Evolutionary conservation across 2,797 vertebrate genomes (phyloP).

Genomic region (Alectoris magna): DNA sequence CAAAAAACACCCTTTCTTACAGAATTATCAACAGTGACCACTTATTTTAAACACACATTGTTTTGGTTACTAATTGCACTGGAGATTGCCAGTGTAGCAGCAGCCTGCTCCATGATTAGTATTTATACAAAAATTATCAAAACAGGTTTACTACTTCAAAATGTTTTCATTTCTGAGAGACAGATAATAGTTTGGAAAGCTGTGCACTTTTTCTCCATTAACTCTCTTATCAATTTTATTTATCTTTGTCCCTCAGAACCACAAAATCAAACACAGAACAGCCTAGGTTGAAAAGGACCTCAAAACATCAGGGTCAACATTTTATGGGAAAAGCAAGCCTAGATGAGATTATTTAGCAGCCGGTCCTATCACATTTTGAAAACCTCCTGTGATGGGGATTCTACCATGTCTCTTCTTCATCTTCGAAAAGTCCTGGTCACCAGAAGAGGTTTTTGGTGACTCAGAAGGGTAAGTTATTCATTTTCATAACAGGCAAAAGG

Average conservation of each 20-base stretch:
- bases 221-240: background rate
- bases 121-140: background rate
- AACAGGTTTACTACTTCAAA: background rate
- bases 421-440: background rate
- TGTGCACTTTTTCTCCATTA: background rate
- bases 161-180: background rate
- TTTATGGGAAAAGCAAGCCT: background rate
- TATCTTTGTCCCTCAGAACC: background rate
- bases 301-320: background rate
- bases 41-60: background rate
- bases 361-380: background rate
- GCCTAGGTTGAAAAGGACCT: background rate
- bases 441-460: background rate
- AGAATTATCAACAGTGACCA: background rate
- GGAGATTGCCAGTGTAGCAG: background rate
- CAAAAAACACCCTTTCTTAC: background rate
- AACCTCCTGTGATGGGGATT: background rate
- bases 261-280: background rate
- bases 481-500: background rate
- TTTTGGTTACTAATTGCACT: background rate
- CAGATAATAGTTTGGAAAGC: background rate
- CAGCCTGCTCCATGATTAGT: background rate
- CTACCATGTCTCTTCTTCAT: background rate
- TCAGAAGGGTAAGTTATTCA: background rate
- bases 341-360: background rate